A percentile compares a stretch with the other conserved stretches of the same genome.
Conservation (phyloP, 1,140 invertebrate genomes). For the Ostrea denselamellosa region DNA sequence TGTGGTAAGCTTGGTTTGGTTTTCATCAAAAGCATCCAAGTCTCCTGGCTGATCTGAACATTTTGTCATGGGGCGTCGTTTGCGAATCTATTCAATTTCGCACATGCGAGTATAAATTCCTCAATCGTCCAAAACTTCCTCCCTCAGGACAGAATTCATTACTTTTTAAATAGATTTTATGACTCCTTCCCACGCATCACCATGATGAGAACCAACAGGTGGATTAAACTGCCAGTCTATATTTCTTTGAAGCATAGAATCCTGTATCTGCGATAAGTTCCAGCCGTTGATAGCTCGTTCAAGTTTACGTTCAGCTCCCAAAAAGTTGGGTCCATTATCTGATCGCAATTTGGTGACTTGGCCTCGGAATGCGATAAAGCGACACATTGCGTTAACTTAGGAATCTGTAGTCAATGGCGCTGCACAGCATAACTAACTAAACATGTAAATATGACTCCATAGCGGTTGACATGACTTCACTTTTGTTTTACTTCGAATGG, state of each 20-base stretch:
- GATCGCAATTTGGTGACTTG: constrained; percentile 39
- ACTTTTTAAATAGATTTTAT: constrained; percentile 50
- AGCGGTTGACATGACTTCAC: constrained; percentile 55
- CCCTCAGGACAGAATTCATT: constrained; percentile 42
- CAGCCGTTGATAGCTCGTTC: constrained; percentile 30
- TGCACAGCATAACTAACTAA: constrained; percentile 57
- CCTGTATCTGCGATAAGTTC: constrained; percentile 47
- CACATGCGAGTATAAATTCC: constrained; percentile 52
- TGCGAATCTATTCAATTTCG: constrained; percentile 48
- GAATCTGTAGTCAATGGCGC: constrained; percentile 46
- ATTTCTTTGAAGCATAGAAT: too few relatives aligned
- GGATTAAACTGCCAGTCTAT: constrained; percentile 52
- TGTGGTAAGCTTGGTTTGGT: too few relatives aligned
- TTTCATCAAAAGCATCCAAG: too few relatives aligned
- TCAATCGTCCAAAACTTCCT: constrained; percentile 58
- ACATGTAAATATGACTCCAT: constrained; percentile 65
- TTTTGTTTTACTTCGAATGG: constrained; percentile 62
- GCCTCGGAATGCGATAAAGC: constrained; percentile 51
- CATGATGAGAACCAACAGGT: constrained; percentile 51
- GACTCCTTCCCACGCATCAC: constrained; percentile 58
- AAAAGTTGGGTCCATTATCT: constrained; percentile 53
- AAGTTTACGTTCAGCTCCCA: constrained; percentile 47
- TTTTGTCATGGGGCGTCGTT: too few relatives aligned
- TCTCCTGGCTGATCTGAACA: too few relatives aligned
- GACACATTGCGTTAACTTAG: too few relatives aligned